Evolutionary conservation across 2,888 invertebrate species (phyloP).

Genomic region (Synergus umbraculus): DNA sequence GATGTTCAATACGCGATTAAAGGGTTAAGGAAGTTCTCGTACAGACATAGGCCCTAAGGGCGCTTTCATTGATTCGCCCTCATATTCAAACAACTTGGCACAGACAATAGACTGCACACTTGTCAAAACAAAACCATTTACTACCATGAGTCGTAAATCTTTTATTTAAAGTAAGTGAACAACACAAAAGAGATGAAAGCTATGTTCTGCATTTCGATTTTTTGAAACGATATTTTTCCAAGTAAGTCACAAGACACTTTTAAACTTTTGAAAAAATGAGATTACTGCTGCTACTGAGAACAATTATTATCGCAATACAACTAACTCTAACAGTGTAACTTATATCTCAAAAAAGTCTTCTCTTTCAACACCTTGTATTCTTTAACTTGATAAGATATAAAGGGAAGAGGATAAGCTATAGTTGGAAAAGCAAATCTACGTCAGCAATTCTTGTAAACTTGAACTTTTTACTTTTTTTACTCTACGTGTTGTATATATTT

Average conservation of each 20-base stretch:
- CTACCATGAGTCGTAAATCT: background rate
- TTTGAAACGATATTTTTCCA: background rate
- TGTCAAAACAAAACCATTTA: constrained; percentile 16
- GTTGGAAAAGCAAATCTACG: constrained; percentile 23
- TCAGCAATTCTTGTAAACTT: constrained; percentile 14
- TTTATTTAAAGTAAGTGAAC: background rate
- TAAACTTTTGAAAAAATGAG: background rate
- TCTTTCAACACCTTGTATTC: constrained; percentile 3
- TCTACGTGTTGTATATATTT: background rate
- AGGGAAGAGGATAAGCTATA: constrained; percentile 23
- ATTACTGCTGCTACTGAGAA: background rate
- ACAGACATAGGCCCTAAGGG: constrained; percentile 8
- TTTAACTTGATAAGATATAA: constrained; percentile 8
- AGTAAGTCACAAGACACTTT: background rate
- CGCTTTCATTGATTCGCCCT: constrained; percentile 35
- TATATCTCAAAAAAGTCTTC: background rate
- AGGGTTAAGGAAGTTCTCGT: constrained; percentile 5
- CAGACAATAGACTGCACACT: constrained; percentile 23
- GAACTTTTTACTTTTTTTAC: background rate
- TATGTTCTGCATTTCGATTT: background rate
- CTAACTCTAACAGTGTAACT: background rate
- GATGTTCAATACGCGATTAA: background rate
- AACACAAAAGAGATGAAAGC: background rate
- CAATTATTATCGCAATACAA: constrained; percentile 8
- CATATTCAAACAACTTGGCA: constrained; percentile 12